Percentiles rank a stretch among this genome's conserved stretches.
Evolutionary conservation across 2,797 vertebrate species (phyloP).

Genomic region (Orientallactaga sibirica): DNA sequence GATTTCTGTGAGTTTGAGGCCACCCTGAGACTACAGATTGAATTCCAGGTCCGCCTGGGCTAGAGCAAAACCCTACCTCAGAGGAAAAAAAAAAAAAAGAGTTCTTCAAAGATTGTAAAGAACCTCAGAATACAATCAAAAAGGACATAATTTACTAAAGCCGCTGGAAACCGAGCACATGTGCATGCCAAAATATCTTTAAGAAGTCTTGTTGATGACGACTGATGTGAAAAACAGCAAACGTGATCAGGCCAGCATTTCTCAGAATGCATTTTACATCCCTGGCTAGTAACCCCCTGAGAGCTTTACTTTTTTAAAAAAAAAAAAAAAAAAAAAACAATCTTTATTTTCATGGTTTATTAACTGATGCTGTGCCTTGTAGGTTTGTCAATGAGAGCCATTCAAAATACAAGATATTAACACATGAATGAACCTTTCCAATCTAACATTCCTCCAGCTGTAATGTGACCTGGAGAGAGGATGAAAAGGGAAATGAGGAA

Average conservation of each 20-base stretch:
- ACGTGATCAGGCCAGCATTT: neutral
- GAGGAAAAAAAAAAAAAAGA: neutral
- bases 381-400: neutral
- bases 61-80: no score
- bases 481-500: conserved; percentile 49
- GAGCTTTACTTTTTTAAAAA: neutral
- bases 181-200: neutral
- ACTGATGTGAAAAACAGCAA: neutral
- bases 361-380: conserved; percentile 35
- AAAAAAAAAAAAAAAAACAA: conserved; percentile 38
- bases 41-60: no score
- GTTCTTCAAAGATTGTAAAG: neutral
- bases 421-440: conserved; percentile 46
- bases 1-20: no score
- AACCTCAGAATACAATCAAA: neutral
- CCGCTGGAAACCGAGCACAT: neutral
- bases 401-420: conserved; percentile 64
- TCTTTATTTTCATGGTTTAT: conserved; percentile 48
- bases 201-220: neutral
- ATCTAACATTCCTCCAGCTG: conserved; percentile 51
- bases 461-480: conserved; percentile 48
- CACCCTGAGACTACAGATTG: no score
- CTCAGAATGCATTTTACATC: neutral
- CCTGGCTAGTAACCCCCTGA: neutral
- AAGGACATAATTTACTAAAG: neutral